Conservation (phyloP, 2,888 invertebrate species). For the Drosophila sordidapex region DNA sequence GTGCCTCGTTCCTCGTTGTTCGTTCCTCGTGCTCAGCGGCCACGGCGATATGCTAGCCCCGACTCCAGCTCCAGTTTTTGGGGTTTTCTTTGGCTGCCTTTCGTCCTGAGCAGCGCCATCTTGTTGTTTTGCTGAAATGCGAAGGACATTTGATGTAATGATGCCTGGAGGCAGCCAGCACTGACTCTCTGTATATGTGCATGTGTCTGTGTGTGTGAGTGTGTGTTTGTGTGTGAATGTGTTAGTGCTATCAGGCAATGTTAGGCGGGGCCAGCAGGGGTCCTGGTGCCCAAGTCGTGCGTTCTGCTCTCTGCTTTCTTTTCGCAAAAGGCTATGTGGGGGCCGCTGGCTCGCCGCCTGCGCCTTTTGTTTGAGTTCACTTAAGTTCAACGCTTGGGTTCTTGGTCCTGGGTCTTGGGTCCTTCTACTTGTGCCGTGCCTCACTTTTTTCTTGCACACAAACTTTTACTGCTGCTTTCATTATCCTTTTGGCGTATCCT, state of each 20-base stretch:
- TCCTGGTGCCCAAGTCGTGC: slow-evolving; percentile 44
- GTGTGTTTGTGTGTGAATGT: slow-evolving; percentile 39
- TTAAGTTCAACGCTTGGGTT: slow-evolving; percentile 79
- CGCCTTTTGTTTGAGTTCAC: slow-evolving; percentile 80
- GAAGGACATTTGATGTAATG: slow-evolving; percentile 83
- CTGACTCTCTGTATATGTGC: slow-evolving; percentile 21
- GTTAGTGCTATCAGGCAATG: slow-evolving; percentile 59
- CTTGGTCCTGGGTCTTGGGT: slow-evolving; percentile 52
- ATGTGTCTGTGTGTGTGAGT: slow-evolving; percentile 25
- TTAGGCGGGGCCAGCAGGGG: slow-evolving; percentile 35
- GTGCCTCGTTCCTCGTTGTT: background rate
- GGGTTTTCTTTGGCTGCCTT: slow-evolving; percentile 68
- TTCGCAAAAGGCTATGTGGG: slow-evolving; percentile 50
- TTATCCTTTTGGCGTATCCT: slow-evolving; percentile 80
- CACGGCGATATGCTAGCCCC: slow-evolving; percentile 50
- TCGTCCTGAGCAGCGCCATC: slow-evolving; percentile 73
- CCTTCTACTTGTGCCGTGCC: slow-evolving; percentile 40
- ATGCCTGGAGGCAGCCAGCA: slow-evolving; percentile 78
- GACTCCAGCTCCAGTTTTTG: slow-evolving; percentile 36
- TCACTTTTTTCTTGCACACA: slow-evolving; percentile 32
- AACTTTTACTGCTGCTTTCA: slow-evolving; percentile 76
- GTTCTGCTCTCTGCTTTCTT: slow-evolving; percentile 49
- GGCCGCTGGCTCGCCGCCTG: slow-evolving; percentile 58
- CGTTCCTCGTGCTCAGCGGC: slow-evolving; percentile 36
- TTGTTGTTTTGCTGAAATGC: slow-evolving; percentile 81